These are phyloP conservation scores for Melanostigma gelatinosum DNA, from an alignment of 2,113 vertebrate species.

Conservation along the genomic window DNA sequence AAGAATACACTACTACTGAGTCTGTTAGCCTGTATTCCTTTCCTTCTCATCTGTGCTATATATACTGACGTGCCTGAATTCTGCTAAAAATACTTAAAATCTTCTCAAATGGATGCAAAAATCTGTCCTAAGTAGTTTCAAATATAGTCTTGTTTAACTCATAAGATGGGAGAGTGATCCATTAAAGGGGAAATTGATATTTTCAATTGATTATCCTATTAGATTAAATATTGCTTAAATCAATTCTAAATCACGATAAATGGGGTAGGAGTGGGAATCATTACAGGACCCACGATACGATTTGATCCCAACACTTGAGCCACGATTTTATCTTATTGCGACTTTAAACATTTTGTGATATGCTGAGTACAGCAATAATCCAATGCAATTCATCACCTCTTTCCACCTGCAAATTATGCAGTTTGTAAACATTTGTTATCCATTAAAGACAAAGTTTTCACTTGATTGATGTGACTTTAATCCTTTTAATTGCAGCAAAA, in stretches of 20 bases:
- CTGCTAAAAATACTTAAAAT: background rate
- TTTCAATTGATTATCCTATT: background rate
- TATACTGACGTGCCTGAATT: background rate
- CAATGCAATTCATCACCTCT: too few species aligned
- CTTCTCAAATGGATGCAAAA: background rate
- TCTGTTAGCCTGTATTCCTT: background rate
- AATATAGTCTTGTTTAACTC: background rate
- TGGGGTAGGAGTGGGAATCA: background rate
- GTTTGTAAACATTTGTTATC: too few species aligned
- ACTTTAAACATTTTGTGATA: too few species aligned
- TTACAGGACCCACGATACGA: too few species aligned
- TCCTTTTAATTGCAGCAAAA: too few species aligned
- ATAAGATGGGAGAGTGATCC: background rate
- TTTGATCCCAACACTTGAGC: too few species aligned
- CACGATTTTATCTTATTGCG: too few species aligned
- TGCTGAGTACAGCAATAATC: too few species aligned
- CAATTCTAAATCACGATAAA: background rate
- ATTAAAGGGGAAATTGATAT: background rate
- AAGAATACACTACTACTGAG: slow-evolving; percentile 3
- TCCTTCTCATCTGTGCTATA: background rate
- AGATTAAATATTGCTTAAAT: too few species aligned
- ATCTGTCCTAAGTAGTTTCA: background rate
- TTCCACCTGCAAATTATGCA: background rate
- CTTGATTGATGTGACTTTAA: too few species aligned
- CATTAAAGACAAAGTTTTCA: too few species aligned